Conservation (phyloP, 2,888 invertebrate genomes). For the Lobophora halterata region DNA sequence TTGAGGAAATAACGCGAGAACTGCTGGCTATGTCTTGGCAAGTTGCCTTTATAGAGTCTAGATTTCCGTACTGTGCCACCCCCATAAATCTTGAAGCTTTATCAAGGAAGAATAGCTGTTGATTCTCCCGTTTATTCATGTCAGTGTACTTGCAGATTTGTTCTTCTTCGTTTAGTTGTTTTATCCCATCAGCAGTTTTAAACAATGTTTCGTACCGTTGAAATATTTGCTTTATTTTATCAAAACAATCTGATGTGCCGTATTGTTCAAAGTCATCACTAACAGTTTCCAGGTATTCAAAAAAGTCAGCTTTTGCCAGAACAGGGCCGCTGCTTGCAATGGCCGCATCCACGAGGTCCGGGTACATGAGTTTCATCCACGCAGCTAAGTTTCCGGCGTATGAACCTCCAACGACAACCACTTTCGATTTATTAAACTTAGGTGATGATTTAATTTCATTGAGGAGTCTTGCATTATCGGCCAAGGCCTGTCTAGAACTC, state of each 20-base stretch:
- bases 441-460: constrained; percentile 43
- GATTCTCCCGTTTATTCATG: constrained; percentile 52
- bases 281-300: constrained; percentile 65
- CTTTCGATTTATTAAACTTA: constrained; percentile 50
- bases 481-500: constrained; percentile 61
- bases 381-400: constrained; percentile 70
- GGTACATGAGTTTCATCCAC: constrained; percentile 64
- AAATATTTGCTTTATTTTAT: constrained; percentile 49
- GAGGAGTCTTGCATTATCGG: constrained; percentile 56
- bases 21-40: constrained; percentile 40
- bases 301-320: constrained; percentile 63
- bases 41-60: constrained; percentile 44
- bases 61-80: constrained; percentile 56
- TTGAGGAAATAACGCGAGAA: constrained; percentile 30
- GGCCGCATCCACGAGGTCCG: constrained; percentile 62
- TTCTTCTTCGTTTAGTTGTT: constrained; percentile 54
- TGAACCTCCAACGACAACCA: constrained; percentile 66
- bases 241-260: constrained; percentile 50
- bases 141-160: constrained; percentile 56
- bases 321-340: constrained; percentile 69
- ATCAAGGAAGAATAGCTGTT: constrained; percentile 58
- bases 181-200: constrained; percentile 47
- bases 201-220: constrained; percentile 50
- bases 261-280: constrained; percentile 57
- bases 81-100: constrained; percentile 50